Conservation (phyloP, 2,888 invertebrate genomes). For the Lasioglossum lativentre region DNA sequence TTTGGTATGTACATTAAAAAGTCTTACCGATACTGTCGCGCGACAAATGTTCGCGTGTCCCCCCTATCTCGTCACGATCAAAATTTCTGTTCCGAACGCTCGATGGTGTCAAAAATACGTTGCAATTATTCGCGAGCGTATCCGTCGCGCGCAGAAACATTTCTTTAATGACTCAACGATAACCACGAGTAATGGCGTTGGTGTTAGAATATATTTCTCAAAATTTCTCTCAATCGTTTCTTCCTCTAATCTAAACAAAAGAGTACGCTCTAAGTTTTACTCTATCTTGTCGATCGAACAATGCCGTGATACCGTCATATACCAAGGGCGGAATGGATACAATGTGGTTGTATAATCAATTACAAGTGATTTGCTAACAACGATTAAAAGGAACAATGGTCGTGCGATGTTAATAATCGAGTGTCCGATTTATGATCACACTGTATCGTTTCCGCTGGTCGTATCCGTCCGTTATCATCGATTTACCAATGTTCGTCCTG, state of each 20-base stretch:
- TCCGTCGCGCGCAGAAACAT: slow-evolving; percentile 22
- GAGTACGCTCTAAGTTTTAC: slow-evolving; percentile 23
- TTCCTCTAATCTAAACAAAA: slow-evolving; percentile 31
- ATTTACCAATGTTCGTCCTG: slow-evolving; percentile 1
- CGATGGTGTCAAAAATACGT: slow-evolving; percentile 60
- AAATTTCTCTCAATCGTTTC: slow-evolving; percentile 38
- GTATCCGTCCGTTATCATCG: slow-evolving; percentile 18
- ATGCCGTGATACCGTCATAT: slow-evolving; percentile 12
- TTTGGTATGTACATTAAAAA: slow-evolving; percentile 65
- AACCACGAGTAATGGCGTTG: slow-evolving; percentile 48
- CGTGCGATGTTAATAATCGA: not conserved
- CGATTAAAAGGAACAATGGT: not conserved
- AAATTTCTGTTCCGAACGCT: slow-evolving; percentile 36
- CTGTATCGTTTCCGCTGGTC: slow-evolving; percentile 4
- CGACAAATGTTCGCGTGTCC: slow-evolving; percentile 43
- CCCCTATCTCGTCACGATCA: slow-evolving; percentile 31
- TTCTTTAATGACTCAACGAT: slow-evolving; percentile 45
- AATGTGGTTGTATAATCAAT: not conserved
- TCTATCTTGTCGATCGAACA: slow-evolving; percentile 24
- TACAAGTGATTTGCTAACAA: not conserved
- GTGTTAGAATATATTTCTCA: slow-evolving; percentile 49
- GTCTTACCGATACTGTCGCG: slow-evolving; percentile 50
- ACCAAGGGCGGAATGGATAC: not conserved
- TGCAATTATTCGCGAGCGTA: slow-evolving; percentile 42
- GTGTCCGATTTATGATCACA: not conserved